Evolutionary conservation across 2,888 invertebrate species (phyloP).

Genomic region (Buathra laborator): DNA sequence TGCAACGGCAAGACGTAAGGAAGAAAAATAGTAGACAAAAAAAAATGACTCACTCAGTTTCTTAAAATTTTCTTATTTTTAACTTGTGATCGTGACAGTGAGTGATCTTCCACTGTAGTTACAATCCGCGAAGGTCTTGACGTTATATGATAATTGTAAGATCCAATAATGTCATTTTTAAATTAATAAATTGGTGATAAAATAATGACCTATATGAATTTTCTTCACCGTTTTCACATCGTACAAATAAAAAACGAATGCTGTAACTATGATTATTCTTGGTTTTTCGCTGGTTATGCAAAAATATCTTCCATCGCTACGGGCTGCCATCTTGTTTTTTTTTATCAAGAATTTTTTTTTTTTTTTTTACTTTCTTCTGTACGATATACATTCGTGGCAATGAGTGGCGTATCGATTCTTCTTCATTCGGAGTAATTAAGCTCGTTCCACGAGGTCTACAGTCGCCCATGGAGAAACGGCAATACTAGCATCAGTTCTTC

Average conservation of each 20-base stretch:
- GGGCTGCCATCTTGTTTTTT: not conserved
- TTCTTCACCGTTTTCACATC: no score
- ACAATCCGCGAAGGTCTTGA: no score
- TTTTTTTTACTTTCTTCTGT: not conserved
- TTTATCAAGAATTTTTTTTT: not conserved
- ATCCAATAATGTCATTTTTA: no score
- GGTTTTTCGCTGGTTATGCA: no score
- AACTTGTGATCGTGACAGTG: not conserved
- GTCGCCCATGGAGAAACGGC: not conserved
- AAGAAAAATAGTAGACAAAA: not conserved
- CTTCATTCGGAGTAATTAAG: slow-evolving; percentile 55
- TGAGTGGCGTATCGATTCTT: slow-evolving; percentile 45
- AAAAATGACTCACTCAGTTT: no score
- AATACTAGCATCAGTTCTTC: slow-evolving; percentile 35
- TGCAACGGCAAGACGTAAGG: not conserved
- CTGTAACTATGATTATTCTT: no score
- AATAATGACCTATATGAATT: no score
- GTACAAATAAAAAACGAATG: no score
- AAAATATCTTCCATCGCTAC: not conserved
- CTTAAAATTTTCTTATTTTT: not conserved
- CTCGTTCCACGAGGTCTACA: slow-evolving; percentile 5
- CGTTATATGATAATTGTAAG: no score
- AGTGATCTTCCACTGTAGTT: no score
- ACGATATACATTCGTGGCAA: not conserved
- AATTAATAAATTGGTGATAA: not conserved